These are phyloP conservation scores for Saguinus imperator DNA, from an alignment of 2,113 vertebrate genomes.

Conservation along the genomic window DNA sequence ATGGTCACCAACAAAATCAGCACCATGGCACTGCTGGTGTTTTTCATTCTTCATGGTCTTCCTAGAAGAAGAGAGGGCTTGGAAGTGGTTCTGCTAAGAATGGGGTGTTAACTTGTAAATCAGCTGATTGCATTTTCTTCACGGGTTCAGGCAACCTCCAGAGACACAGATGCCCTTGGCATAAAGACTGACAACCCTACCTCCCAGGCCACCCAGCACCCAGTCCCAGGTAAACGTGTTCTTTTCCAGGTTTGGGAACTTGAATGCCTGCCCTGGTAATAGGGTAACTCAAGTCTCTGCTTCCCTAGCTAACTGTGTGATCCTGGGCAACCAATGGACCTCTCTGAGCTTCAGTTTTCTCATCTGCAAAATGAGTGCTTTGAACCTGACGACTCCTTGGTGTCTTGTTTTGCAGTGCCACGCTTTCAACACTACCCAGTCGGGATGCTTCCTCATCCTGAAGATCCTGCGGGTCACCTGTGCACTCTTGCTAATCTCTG, in stretches of 20 bases:
- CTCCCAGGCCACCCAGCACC: background rate
- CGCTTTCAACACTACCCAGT: background rate
- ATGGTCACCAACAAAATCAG: background rate
- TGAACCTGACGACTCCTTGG: background rate
- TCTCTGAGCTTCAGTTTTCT: background rate
- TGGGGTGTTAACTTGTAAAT: background rate
- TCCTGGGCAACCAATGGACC: background rate
- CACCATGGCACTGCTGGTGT: background rate
- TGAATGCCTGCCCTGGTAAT: background rate
- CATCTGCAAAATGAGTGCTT: background rate
- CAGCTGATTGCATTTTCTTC: background rate
- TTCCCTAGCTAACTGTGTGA: background rate
- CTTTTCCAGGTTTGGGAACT: background rate
- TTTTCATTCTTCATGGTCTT: background rate
- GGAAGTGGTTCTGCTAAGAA: background rate
- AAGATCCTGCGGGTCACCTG: constrained; percentile 33
- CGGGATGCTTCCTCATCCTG: background rate
- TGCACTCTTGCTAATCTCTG: background rate
- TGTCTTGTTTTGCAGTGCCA: background rate
- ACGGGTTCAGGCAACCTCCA: background rate
- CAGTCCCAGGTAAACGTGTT: background rate
- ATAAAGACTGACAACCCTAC: background rate
- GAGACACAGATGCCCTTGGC: background rate
- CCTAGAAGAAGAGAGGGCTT: no score
- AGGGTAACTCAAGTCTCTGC: background rate